Percentiles rank a stretch among this genome's conserved stretches.
phyloP scores from a whole-genome alignment of 1,140 invertebrate genomes.

The Lerema accius region DNA sequence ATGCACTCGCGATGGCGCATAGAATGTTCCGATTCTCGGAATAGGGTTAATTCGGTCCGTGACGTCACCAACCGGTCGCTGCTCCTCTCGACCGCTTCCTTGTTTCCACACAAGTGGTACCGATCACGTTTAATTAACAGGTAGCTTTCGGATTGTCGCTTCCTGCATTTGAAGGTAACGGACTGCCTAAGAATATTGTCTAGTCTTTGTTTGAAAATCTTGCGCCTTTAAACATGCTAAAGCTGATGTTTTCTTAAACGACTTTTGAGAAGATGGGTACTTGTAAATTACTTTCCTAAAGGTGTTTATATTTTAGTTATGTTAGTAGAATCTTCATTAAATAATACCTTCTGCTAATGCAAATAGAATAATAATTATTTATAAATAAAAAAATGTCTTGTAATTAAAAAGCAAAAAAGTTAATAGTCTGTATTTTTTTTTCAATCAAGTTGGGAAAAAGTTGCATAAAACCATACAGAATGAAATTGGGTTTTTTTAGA shows the following conservation, averaged over 20 bases:
- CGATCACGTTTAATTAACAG: slow-evolving; percentile 10
- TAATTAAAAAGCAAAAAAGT: neutral
- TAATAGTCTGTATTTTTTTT: too few species aligned
- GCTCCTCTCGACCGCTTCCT: slow-evolving; percentile 24
- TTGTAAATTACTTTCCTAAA: slow-evolving; percentile 28
- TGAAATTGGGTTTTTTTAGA: slow-evolving; percentile 7
- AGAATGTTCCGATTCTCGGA: slow-evolving; percentile 31
- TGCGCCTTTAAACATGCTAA: too few species aligned
- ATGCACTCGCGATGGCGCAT: slow-evolving; percentile 25
- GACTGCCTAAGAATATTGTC: neutral
- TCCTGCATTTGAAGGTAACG: slow-evolving; percentile 22
- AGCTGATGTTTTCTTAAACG: too few species aligned
- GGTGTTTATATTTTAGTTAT: too few species aligned
- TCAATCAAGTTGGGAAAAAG: too few species aligned
- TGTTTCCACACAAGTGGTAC: slow-evolving; percentile 30
- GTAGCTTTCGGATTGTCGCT: slow-evolving; percentile 18
- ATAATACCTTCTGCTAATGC: too few species aligned
- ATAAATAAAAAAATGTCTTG: too few species aligned
- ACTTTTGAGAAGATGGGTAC: slow-evolving; percentile 12
- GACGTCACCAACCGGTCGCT: slow-evolving; percentile 29
- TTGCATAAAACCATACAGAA: too few species aligned
- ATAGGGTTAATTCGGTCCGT: slow-evolving; percentile 29
- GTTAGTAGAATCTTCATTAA: too few species aligned
- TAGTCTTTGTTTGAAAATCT: neutral
- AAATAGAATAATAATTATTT: too few species aligned